Evolutionary conservation across 2,797 vertebrate species (phyloP).

Genomic region (Emydoidea blandingii): DNA sequence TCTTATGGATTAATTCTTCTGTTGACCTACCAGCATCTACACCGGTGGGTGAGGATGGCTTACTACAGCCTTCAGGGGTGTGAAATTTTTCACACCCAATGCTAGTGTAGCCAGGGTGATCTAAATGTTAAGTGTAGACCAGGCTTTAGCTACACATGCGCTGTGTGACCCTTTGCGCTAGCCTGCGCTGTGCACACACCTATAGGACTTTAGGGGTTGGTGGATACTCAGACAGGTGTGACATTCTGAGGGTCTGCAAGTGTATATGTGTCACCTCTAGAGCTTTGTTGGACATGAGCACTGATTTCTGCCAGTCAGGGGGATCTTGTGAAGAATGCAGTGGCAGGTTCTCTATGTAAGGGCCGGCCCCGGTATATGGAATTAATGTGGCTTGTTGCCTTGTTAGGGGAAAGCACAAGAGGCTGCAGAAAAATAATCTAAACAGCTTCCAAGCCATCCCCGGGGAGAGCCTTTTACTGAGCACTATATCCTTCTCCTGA

Average conservation of each 20-base stretch:
- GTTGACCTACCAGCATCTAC: too few species aligned
- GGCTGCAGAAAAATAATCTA: neutral
- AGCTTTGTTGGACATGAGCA: neutral
- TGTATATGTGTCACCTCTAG: neutral
- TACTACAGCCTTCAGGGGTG: too few species aligned
- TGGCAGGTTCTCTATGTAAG: neutral
- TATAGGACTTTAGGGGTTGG: neutral
- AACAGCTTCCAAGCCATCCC: neutral
- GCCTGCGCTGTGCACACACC: neutral
- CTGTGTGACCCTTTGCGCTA: neutral
- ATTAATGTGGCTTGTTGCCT: neutral
- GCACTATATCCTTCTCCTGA: conserved; percentile 18
- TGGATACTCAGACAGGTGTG: neutral
- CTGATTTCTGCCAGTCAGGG: neutral
- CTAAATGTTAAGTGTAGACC: neutral
- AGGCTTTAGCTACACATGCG: neutral
- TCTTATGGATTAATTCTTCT: too few species aligned
- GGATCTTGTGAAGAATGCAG: neutral
- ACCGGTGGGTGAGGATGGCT: too few species aligned
- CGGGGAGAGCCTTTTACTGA: neutral
- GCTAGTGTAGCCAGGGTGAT: too few species aligned
- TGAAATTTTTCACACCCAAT: too few species aligned
- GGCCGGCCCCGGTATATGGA: neutral
- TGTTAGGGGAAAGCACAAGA: neutral
- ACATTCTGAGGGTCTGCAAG: neutral